Evolutionary conservation across 1,140 invertebrate species (phyloP).

Genomic region (Pseudomyrmex dendroicus): DNA sequence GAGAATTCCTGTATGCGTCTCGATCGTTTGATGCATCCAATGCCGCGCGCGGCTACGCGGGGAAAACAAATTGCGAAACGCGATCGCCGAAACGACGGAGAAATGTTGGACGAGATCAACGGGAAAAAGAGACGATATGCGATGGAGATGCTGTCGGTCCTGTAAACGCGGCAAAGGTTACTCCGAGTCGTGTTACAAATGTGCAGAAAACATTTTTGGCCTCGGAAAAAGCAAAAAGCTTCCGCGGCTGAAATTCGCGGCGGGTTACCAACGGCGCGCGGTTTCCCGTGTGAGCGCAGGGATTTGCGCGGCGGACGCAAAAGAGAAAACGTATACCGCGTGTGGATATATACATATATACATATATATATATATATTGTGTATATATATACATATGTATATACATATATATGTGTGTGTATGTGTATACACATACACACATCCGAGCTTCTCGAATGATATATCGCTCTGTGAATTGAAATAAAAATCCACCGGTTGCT

Average conservation of each 20-base stretch:
- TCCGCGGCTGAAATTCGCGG: constrained; percentile 63
- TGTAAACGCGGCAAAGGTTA: constrained; percentile 66
- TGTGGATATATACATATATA: too few relatives aligned
- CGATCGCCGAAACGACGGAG: constrained; percentile 60
- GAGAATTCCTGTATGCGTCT: background rate
- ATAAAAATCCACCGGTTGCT: constrained; percentile 84
- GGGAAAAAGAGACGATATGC: constrained; percentile 41
- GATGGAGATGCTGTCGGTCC: constrained; percentile 35
- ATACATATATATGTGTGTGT: too few relatives aligned
- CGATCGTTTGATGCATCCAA: constrained; percentile 57
- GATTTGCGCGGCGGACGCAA: constrained; percentile 7
- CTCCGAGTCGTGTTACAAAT: constrained; percentile 73
- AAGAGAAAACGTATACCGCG: constrained; percentile 7
- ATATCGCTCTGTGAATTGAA: constrained; percentile 77
- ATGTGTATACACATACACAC: too few relatives aligned
- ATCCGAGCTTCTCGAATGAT: constrained; percentile 71
- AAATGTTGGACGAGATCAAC: constrained; percentile 22
- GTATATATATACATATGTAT: too few relatives aligned
- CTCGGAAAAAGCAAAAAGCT: constrained; percentile 57
- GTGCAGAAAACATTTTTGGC: constrained; percentile 73
- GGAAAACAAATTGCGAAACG: constrained; percentile 67
- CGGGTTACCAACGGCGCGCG: constrained; percentile 49
- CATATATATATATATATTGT: too few relatives aligned
- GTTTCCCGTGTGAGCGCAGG: constrained; percentile 17
- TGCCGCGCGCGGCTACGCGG: constrained; percentile 38